Evolutionary conservation across 2,113 vertebrate species (phyloP).

Genomic region (Hippocampus zosterae): DNA sequence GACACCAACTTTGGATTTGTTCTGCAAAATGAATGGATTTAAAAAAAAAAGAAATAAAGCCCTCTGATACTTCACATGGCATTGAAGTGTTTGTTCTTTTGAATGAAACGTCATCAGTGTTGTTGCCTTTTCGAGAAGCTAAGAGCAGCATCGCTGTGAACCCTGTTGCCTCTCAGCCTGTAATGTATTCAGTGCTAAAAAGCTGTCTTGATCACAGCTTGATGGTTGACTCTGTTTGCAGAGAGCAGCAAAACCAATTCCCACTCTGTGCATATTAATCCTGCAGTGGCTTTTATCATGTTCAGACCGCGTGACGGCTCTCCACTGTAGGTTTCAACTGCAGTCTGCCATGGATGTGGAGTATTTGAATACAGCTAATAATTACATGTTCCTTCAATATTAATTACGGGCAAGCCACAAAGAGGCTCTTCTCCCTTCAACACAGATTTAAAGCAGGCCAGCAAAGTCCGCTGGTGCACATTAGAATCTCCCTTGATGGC

Average conservation of each 20-base stretch:
- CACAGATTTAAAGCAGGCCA: not conserved
- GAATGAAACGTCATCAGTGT: not conserved
- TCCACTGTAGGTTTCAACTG: conserved; percentile 23
- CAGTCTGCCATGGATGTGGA: conserved; percentile 1
- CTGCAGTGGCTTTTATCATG: conserved; percentile 54
- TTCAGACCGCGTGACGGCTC: conserved; percentile 38
- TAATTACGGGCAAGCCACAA: conserved; percentile 2
- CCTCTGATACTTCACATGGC: not conserved
- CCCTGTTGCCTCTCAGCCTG: conserved; percentile 13
- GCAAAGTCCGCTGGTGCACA: not conserved
- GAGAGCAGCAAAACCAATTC: conserved; percentile 40
- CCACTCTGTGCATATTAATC: conserved; percentile 64
- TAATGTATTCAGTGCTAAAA: conserved; percentile 51
- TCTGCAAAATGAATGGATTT: not conserved
- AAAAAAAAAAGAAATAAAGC: not conserved
- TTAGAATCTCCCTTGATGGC: not conserved
- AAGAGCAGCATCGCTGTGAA: not conserved
- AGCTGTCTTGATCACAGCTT: conserved; percentile 62
- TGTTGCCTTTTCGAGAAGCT: not conserved
- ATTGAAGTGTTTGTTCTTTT: not conserved
- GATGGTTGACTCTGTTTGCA: conserved; percentile 51
- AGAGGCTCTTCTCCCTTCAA: conserved; percentile 8
- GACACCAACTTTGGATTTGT: not conserved
- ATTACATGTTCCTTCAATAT: conserved; percentile 11
- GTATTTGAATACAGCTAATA: conserved; percentile 5